phyloP scores from a whole-genome alignment of 2,113 vertebrate genomes.

The Zapornia atra region DNA sequence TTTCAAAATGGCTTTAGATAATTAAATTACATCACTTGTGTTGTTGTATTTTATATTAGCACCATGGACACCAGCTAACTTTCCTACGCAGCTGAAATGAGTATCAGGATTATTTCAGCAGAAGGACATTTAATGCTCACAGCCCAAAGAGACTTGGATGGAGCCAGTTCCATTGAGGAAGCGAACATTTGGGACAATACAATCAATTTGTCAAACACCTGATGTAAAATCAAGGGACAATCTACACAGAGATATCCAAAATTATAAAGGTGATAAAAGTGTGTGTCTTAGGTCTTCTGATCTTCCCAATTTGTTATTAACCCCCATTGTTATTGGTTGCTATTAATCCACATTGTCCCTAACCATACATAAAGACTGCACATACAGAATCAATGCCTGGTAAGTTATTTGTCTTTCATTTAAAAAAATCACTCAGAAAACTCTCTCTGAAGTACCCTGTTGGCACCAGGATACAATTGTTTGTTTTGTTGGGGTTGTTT shows the following conservation, averaged over 20 bases:
- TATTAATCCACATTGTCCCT: background rate
- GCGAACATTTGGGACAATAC: background rate
- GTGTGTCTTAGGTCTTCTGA: background rate
- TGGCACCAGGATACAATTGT: background rate
- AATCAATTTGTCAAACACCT: background rate
- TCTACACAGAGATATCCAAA: background rate
- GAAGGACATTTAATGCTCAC: background rate
- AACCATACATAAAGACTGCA: background rate
- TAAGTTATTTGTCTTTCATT: background rate
- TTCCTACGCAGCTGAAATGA: background rate
- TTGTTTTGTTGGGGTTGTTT: background rate
- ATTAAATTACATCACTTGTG: conserved; percentile 11
- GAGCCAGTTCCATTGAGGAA: background rate
- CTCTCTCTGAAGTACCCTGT: background rate
- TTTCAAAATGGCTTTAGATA: conserved; percentile 31
- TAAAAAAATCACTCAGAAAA: background rate
- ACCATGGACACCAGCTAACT: conserved; percentile 41
- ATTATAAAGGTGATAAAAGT: background rate
- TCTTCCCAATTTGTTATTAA: background rate
- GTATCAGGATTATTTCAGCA: background rate
- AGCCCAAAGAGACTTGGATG: background rate
- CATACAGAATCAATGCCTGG: background rate
- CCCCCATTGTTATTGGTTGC: background rate
- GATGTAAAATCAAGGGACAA: background rate
- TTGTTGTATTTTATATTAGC: conserved; percentile 14